Conservation (phyloP, 2,113 vertebrate species). For the Zootoca vivipara region DNA sequence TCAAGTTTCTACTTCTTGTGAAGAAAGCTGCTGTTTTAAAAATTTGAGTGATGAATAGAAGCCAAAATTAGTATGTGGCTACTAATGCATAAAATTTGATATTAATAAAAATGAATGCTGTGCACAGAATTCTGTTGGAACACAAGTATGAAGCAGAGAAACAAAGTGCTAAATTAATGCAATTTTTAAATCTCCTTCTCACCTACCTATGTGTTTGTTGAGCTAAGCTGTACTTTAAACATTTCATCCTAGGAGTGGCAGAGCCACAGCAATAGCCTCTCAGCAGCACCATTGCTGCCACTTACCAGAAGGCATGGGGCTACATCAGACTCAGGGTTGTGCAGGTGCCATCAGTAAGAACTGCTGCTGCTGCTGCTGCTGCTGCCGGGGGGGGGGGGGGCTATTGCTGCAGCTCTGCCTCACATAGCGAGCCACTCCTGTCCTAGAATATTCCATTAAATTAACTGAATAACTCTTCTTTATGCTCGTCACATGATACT, state of each 20-base stretch:
- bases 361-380: no score
- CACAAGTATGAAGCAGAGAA: conserved; percentile 15
- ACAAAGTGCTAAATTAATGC: not conserved
- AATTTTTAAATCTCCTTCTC: not conserved
- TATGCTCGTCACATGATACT: not conserved
- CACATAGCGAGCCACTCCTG: no score
- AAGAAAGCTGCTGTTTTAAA: not conserved
- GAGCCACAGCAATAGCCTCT: no score
- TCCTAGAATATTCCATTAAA: not conserved
- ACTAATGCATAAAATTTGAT: not conserved
- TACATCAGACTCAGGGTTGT: no score
- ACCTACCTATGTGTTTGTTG: conserved; percentile 1
- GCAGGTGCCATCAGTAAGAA: no score
- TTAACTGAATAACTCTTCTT: not conserved
- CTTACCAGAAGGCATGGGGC: no score
- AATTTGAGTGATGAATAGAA: not conserved
- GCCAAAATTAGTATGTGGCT: not conserved
- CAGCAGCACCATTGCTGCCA: no score
- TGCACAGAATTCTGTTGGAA: not conserved
- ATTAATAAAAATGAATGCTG: not conserved
- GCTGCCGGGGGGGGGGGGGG: no score
- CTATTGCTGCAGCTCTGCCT: no score
- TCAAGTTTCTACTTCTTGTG: not conserved
- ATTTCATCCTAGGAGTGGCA: not conserved
- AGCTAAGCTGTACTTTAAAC: not conserved